These are phyloP conservation scores for Phylloscopus trochilus DNA, from an alignment of 2,113 vertebrate genomes.

Conservation along the genomic window DNA sequence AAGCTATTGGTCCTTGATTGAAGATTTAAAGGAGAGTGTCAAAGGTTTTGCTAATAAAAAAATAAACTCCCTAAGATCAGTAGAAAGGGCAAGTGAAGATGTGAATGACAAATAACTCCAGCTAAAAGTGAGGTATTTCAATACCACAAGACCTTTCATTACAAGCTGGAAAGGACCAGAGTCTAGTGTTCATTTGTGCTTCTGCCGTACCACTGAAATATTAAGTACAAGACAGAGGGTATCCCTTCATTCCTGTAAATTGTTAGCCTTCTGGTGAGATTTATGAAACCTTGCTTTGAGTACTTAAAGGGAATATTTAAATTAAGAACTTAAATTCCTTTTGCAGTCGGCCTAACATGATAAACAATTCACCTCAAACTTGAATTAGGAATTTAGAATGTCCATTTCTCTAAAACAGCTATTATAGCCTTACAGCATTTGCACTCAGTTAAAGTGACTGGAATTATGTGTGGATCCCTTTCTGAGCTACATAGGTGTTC, in stretches of 20 bases:
- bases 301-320: neutral
- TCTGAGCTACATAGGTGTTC: neutral
- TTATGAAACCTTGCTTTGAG: neutral
- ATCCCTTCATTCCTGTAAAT: neutral
- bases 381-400: neutral
- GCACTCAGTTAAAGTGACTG: neutral
- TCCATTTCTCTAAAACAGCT: neutral
- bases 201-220: neutral
- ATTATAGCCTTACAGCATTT: neutral
- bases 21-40: conserved; percentile 56
- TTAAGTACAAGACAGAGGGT: neutral
- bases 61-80: conserved; percentile 65
- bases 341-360: neutral
- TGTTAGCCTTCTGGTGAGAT: neutral
- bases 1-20: conserved; percentile 42
- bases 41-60: conserved; percentile 72
- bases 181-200: neutral
- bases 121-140: neutral
- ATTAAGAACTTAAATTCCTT: neutral
- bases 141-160: neutral
- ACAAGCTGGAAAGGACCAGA: neutral
- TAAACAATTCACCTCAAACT: neutral
- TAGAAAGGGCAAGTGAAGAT: conserved; percentile 25
- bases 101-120: conserved; percentile 2
- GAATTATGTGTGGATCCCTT: neutral